Conservation (phyloP, 37 sponge, comb jelly and placozoan genomes). For the Bolinopsis microptera region DNA sequence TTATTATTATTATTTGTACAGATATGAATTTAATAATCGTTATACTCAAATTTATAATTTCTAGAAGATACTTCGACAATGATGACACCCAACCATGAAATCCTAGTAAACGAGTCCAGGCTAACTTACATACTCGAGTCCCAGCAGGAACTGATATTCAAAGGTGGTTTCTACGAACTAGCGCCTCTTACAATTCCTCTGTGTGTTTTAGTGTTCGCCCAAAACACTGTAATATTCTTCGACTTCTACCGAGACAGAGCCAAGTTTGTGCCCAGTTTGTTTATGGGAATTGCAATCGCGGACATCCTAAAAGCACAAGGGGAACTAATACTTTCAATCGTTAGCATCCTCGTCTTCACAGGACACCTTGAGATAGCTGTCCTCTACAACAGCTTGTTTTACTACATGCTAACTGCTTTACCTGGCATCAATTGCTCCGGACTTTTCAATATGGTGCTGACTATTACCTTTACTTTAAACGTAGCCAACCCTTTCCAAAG, state of each 20-base stretch:
- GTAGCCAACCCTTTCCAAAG: not conserved
- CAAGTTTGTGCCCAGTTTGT: not conserved
- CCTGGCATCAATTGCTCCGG: not conserved
- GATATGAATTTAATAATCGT: too few relatives aligned
- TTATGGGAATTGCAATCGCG: not conserved
- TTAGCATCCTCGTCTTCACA: not conserved
- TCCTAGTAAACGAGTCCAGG: too few relatives aligned
- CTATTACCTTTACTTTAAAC: not conserved
- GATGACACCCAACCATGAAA: too few relatives aligned
- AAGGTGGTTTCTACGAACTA: not conserved
- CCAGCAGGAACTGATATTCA: too few relatives aligned
- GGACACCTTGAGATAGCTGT: not conserved
- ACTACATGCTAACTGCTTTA: not conserved
- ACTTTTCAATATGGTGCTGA: not conserved
- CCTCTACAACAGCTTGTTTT: not conserved
- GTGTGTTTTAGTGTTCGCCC: not conserved
- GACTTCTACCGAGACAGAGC: not conserved
- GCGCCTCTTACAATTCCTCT: not conserved
- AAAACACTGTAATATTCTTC: not conserved
- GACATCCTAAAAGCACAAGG: not conserved
- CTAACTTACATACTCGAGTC: too few relatives aligned
- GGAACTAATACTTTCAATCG: not conserved
- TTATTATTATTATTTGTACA: too few relatives aligned
- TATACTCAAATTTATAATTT: too few relatives aligned
- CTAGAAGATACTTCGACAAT: too few relatives aligned